A percentile compares a stretch with the other conserved stretches of the same genome.
Evolutionary conservation across 2,888 invertebrate species (phyloP).

Genomic region (Papilio gigon): DNA sequence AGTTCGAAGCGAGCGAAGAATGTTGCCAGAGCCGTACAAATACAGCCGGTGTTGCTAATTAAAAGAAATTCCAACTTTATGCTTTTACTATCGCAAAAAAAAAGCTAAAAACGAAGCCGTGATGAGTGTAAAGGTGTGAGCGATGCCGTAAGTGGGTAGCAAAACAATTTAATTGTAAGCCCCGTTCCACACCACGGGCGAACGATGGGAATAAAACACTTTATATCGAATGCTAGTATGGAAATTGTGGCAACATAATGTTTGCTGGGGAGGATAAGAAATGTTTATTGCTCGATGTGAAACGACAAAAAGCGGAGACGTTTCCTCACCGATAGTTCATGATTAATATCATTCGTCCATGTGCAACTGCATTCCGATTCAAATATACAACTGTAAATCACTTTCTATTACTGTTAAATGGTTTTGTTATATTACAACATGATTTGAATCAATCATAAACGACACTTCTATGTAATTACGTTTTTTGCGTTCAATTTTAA

Average conservation of each 20-base stretch:
- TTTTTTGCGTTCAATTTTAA: too few species aligned
- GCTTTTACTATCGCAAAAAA: constrained; percentile 66
- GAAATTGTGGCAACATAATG: constrained; percentile 52
- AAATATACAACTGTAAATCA: constrained; percentile 21
- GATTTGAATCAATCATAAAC: neutral
- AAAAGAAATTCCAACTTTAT: constrained; percentile 69
- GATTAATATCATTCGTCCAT: constrained; percentile 24
- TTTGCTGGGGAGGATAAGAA: constrained; percentile 50
- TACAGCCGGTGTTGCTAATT: constrained; percentile 67
- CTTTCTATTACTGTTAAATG: constrained; percentile 1
- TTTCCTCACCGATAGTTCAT: constrained; percentile 28
- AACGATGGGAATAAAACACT: constrained; percentile 61
- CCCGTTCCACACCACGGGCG: constrained; percentile 58
- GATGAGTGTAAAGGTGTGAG: constrained; percentile 72
- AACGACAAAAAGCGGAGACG: constrained; percentile 38
- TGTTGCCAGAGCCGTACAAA: constrained; percentile 55
- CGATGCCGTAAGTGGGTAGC: constrained; percentile 67
- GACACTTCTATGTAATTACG: neutral
- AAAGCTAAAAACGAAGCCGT: constrained; percentile 57
- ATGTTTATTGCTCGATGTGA: constrained; percentile 48
- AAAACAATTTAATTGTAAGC: constrained; percentile 68
- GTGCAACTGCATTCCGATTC: constrained; percentile 25
- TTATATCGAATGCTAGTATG: constrained; percentile 57
- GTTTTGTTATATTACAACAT: neutral
- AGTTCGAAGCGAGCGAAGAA: constrained; percentile 55